phyloP scores from a whole-genome alignment of 2,888 invertebrate species.

The Acleris emargana region DNA sequence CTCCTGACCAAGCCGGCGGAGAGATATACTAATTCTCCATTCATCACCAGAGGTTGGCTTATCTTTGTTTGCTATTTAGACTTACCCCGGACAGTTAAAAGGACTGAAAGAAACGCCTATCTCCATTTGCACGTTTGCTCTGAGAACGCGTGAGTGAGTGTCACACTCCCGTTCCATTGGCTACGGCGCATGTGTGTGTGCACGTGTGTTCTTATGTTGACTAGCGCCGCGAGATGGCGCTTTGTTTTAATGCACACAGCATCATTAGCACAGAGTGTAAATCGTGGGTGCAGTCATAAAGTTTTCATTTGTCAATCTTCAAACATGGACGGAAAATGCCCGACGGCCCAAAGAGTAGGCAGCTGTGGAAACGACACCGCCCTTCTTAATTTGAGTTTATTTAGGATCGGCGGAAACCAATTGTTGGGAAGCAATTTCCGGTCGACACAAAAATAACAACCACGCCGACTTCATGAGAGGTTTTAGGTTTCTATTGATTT shows the following conservation, averaged over 20 bases:
- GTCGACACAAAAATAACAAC: constrained; percentile 29
- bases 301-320: constrained; percentile 71
- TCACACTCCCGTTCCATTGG: constrained; percentile 33
- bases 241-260: constrained; percentile 46
- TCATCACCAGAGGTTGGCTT: constrained; percentile 63
- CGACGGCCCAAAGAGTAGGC: constrained; percentile 42
- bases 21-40: constrained; percentile 64
- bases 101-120: constrained; percentile 80
- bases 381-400: constrained; percentile 19
- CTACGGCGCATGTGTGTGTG: constrained; percentile 38
- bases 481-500: constrained; percentile 23
- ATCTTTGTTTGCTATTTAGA: constrained; percentile 81
- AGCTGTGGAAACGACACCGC: constrained; percentile 5
- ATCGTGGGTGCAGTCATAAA: constrained; percentile 64
- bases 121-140: constrained; percentile 77
- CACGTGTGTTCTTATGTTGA: constrained; percentile 39
- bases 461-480: constrained; percentile 9
- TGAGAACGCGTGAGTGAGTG: constrained; percentile 47
- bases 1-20: constrained; percentile 39
- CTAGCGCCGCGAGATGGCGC: constrained; percentile 46
- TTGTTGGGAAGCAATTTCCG: constrained; percentile 21
- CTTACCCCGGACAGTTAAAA: constrained; percentile 72
- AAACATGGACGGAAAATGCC: constrained; percentile 46
- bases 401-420: constrained; percentile 21
- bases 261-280: constrained; percentile 61